Evolutionary conservation across 2,113 vertebrate species (phyloP), one percentile per base, ranked within the genome.

Genomic region (Sminthopsis crassicaudata): DNA sequence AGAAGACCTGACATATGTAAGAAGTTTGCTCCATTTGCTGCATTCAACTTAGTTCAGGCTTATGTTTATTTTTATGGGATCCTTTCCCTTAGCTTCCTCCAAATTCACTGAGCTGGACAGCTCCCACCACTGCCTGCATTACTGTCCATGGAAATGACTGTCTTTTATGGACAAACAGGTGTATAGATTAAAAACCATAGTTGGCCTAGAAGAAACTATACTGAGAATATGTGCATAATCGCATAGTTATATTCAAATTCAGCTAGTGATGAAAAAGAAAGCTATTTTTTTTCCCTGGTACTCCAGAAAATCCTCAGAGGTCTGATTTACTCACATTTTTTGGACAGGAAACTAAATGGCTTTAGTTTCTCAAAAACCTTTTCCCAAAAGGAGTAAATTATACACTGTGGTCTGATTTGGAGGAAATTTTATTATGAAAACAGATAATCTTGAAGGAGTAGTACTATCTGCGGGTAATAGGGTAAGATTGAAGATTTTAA

Each of bases 311-410:
- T 2, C 19, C n/a, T n/a, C 23, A n/a, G 42, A 84, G n/a, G 19
- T 84, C 67, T 84, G 67, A n/a, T 42, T 84, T 84, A 84, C 4
- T 7, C n/a, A 42, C 16, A 42, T 84, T 42, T 84, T 42, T 84
- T 76, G 6, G 16, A n/a, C 16, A 30, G 67, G 36, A n/a, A 76
- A 76, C 16, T 19, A 76, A 76, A 76, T n/a, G 53, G 84, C 12
- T 90, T 95, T 3, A 90, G 51, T 53, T 36, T 46, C 30, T 57
- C 36, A 96, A 95, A 84, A 25, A 90, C 84, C 89, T 1, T 76
- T 94, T 96, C 26, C 19, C 46, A 93, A n/a, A 96, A n/a, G 84
- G 90, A 53, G 9, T 67, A 26, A 90, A 30, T 92, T 95, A 26
- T 96, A 53, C 48, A 14, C 7, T 92, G 48, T 94, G 76, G 27